Percentiles rank a stretch among this genome's conserved stretches.
Evolutionary conservation across 2,113 vertebrate species (phyloP).

Genomic region (Cryptomyrus ogoouensis): DNA sequence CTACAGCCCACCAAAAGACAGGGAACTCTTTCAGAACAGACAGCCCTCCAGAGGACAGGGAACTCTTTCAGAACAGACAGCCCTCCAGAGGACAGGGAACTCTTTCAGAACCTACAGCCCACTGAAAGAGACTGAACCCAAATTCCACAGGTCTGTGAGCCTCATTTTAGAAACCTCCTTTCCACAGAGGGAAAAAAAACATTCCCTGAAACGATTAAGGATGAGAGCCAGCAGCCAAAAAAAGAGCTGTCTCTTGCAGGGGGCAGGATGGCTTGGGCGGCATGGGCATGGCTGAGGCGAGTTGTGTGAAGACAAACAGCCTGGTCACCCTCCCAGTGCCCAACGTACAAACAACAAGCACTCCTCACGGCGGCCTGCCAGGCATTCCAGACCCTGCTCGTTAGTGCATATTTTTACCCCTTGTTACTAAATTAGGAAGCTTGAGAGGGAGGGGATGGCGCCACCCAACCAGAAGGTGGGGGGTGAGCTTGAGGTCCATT

Average conservation of each 20-base stretch:
- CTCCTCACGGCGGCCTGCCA: constrained; percentile 48
- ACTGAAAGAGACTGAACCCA: not conserved
- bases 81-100: too few relatives aligned
- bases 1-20: not conserved
- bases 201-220: not conserved
- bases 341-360: not conserved
- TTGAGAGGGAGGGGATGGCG: constrained; percentile 42
- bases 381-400: constrained; percentile 55
- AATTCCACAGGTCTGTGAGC: not conserved
- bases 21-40: not conserved
- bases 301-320: not conserved
- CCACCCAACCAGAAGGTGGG: constrained; percentile 45
- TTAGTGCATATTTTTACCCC: constrained; percentile 75
- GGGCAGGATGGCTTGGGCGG: not conserved
- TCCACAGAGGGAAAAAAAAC: not conserved
- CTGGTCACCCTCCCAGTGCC: not conserved
- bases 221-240: not conserved
- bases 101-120: not conserved
- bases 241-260: not conserved
- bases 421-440: constrained; percentile 91
- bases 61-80: not conserved
- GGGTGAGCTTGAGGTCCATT: constrained; percentile 30
- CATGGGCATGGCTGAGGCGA: not conserved
- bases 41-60: too few relatives aligned
- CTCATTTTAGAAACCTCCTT: not conserved